Base-by-base conservation (phyloP, 2,797 vertebrate genomes). In the Falco novaeseelandiae region DNA sequence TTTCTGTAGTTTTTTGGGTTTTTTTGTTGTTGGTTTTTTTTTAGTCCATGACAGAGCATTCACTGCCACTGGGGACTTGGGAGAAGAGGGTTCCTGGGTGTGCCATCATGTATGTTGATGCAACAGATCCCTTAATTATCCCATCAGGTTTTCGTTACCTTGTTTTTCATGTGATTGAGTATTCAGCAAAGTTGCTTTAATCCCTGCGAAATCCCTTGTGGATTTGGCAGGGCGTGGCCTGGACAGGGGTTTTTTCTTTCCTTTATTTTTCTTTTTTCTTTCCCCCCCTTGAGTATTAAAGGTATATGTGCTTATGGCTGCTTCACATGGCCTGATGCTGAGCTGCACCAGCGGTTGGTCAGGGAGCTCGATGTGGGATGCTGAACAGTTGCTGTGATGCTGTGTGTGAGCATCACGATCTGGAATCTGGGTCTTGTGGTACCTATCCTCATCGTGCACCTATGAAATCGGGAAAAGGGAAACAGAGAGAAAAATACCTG, bases 81-180 rank as follows among this genome's bases (percentile, higher is more conserved):
- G 20, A 46, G 48, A 66, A 1, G 32, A 59, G 69, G 55, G 38
- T 61, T 84, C 59, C 72, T 87, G 87, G 92, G 92, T 52, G 83
- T 92, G 87, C 44, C 87, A 36, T 25, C 6, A 1, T n/a, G 54
- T 79, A 23, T 46, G 74, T 48, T 91, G 76, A 51, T 58, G 73
- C 34, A 85, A 76, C 74, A 93, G 67, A 94, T 85, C 71, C 79
- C 54, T 79, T 96, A 92, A 95, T 95, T 93, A 85, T 72, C 70
- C 44, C 79, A 83, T 85, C 77, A 72, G 48, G 38, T 38, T 91
- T 74, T 73, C 87, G 61, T 85, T 61, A 12, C 49, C n/a, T 83
- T 55, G 55, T 14, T 88, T 92, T 76, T 62, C 27, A 71, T 51
- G 74, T 42, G 67, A 72, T 62, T 71, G 84, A 85, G 59, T 8